These are phyloP conservation scores for Drosophila sturtevanti DNA, from an alignment of 1,140 invertebrate species.

Conservation along the genomic window DNA sequence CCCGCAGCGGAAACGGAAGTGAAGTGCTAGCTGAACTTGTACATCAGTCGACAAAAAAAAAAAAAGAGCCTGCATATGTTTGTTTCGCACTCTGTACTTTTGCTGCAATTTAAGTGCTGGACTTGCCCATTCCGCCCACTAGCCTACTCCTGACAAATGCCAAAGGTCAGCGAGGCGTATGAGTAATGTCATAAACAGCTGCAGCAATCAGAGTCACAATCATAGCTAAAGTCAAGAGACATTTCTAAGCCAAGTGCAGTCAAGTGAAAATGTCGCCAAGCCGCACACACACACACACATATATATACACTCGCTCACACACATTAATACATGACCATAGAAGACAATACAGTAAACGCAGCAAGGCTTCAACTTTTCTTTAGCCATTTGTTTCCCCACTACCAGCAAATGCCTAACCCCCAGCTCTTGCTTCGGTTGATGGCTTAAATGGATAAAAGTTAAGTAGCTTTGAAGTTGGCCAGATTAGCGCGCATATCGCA, in stretches of 20 bases:
- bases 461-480: conserved; percentile 78
- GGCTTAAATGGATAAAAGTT: conserved; percentile 80
- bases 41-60: conserved; percentile 18
- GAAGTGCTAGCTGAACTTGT: conserved; percentile 39
- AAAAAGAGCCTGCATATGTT: conserved; percentile 59
- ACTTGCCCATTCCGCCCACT: not conserved
- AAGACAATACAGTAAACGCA: conserved; percentile 19
- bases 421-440: conserved; percentile 60
- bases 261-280: conserved; percentile 69
- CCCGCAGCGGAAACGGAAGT: conserved; percentile 65
- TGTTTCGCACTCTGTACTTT: conserved; percentile 26
- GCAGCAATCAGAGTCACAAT: conserved; percentile 73
- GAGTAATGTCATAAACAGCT: conserved; percentile 80
- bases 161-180: conserved; percentile 75
- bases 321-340: conserved; percentile 19
- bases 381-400: conserved; percentile 58
- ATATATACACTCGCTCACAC: conserved; percentile 48
- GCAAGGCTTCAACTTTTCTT: conserved; percentile 31
- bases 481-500: conserved; percentile 76
- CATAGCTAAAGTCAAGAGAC: conserved; percentile 59
- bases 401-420: not conserved
- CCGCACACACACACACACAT: conserved; percentile 52
- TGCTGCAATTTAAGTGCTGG: conserved; percentile 46
- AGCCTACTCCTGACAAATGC: conserved; percentile 36
- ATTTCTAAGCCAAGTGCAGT: conserved; percentile 74